Evolutionary conservation across 2,797 vertebrate species (phyloP), one percentile per base, ranked within the genome.

Genomic region (Galaxias olidus): DNA sequence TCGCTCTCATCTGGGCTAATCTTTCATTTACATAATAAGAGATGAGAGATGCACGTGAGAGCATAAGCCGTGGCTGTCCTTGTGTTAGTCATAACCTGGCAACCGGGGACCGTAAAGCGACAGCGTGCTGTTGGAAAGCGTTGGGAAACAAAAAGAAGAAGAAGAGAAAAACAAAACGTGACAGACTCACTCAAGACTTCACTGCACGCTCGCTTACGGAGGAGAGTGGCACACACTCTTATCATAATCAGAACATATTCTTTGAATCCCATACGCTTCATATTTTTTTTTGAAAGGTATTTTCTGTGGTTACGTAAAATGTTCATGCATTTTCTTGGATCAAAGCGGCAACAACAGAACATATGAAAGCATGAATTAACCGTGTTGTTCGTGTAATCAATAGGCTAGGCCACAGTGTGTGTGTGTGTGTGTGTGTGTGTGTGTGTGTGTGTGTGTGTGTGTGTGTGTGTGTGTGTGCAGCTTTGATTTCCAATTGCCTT

Each of bases 1-100:
- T 70, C 77, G 81, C 69, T 84, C 63, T 81, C 71, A 74, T 81
- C 70, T 71, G 60, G 77, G 80, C 84, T 88, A 89, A 90, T 89
- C 89, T 85, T 54, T 71, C 59, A 89, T 92, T 92, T 89, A 83
- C 90, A 91, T 90, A 82, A 85, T 89, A 89, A 81, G 81, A 66
- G 73, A 77, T 77, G 76, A 85, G 86, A 85, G 84, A 86, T 55
- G 73, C 72, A 83, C 66, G 77, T 58, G 82, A 72, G 77, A 77
- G 64, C 75, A 66, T 87, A 84, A 90, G 87, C 87, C 84, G 76
- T 15, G 66, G 74, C 82, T 67, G 83, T 82, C 76, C 83, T 83
- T 86, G 81, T 85, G 80, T 80, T 84, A 76, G 78, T 86, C 71
- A 80, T 85, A 76, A 82, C 79, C 72, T 82, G 72, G 77, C 78